These are phyloP conservation scores for Ia io DNA, from an alignment of 2,113 vertebrate genomes.

Conservation along the genomic window DNA sequence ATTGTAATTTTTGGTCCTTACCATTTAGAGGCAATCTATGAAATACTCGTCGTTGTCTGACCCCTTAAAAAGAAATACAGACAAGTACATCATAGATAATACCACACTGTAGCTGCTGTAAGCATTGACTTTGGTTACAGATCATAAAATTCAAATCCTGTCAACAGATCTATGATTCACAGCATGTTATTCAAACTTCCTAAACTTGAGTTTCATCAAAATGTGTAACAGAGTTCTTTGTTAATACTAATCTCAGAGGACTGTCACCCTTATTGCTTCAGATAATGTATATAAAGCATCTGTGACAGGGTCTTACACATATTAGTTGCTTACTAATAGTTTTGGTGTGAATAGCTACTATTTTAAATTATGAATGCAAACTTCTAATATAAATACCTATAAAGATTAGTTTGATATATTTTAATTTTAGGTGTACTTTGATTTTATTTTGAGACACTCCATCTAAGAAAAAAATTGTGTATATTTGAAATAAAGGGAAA, in stretches of 20 bases:
- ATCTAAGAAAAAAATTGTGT: not conserved
- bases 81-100: not conserved
- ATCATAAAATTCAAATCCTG: not conserved
- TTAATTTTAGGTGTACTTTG: not conserved
- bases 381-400: not conserved
- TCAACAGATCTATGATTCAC: not conserved
- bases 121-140: not conserved
- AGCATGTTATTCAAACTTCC: not conserved
- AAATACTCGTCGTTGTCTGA: not conserved
- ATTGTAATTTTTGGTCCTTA: not conserved
- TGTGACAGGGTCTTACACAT: not conserved
- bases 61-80: not conserved
- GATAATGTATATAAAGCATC: not conserved
- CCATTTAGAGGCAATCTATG: not conserved
- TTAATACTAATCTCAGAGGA: not conserved
- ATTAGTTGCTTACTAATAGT: not conserved
- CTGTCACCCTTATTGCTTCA: not conserved
- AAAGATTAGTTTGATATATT: not conserved
- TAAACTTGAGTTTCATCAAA: not conserved
- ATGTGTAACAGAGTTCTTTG: not conserved
- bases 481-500: not conserved
- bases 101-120: not conserved
- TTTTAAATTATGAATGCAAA: constrained; percentile 20
- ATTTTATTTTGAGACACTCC: not conserved
- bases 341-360: not conserved